Evolutionary conservation across 2,888 invertebrate species (phyloP).

Genomic region (Acronicta psi): DNA sequence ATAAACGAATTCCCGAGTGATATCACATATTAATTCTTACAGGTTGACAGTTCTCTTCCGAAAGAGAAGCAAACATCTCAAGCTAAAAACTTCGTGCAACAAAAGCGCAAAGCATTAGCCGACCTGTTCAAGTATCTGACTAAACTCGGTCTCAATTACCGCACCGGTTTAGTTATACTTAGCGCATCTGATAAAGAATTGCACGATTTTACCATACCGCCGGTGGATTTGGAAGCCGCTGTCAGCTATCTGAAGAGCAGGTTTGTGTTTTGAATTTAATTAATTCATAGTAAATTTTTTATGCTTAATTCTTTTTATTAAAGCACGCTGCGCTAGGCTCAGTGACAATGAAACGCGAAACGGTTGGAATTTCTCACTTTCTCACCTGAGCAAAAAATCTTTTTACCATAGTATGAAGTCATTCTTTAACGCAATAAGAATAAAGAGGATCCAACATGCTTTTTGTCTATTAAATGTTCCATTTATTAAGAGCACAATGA

Average conservation of each 20-base stretch:
- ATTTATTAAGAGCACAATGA: too few species aligned
- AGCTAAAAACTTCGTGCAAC: constrained; percentile 94
- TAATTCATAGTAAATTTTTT: too few species aligned
- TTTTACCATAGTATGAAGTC: too few species aligned
- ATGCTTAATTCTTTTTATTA: too few species aligned
- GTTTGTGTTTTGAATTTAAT: constrained; percentile 65
- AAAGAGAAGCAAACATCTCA: constrained; percentile 93
- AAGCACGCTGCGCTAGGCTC: too few species aligned
- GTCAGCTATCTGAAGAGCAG: constrained; percentile 88
- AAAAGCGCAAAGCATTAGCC: constrained; percentile 95
- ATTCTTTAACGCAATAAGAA: too few species aligned
- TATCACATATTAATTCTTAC: background rate
- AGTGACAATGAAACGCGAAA: too few species aligned
- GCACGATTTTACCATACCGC: constrained; percentile 91
- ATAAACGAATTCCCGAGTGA: too few species aligned
- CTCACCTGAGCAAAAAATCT: too few species aligned
- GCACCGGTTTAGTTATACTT: constrained; percentile 92
- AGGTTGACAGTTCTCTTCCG: constrained; percentile 89
- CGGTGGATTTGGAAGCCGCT: constrained; percentile 91
- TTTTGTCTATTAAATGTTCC: too few species aligned
- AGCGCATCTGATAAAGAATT: constrained; percentile 85
- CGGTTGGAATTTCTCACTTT: too few species aligned
- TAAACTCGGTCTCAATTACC: constrained; percentile 94
- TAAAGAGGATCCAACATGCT: too few species aligned
- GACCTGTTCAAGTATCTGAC: constrained; percentile 95